Percentiles rank a stretch among this genome's conserved stretches.
Conservation (phyloP, 2,888 invertebrate genomes). For the Callyntrura sp. region DNA sequence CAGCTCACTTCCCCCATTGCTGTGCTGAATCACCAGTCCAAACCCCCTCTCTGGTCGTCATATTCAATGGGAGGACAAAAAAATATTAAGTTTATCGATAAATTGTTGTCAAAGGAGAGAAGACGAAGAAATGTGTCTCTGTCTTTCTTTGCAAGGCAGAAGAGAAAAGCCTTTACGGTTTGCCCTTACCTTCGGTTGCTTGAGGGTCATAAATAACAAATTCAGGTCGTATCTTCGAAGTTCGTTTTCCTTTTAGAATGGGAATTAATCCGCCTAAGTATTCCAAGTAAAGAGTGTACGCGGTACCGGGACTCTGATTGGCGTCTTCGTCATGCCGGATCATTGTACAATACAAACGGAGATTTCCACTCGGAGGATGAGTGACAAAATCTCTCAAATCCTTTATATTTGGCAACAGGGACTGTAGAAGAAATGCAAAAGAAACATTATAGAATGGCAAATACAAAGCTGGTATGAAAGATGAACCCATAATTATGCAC, state of each 20-base stretch:
- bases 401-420: constrained; percentile 96
- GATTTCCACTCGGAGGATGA: constrained; percentile 93
- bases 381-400: constrained; percentile 97
- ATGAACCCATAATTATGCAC: constrained; percentile 26
- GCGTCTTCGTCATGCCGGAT: constrained; percentile 95
- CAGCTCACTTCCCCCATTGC: constrained; percentile 21
- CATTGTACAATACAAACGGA: constrained; percentile 98
- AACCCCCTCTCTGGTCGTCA: constrained; percentile 48
- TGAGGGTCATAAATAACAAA: constrained; percentile 99
- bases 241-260: constrained; percentile 95
- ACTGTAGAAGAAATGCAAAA: constrained; percentile 87
- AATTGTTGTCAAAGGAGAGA: not conserved
- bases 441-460: not conserved
- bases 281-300: constrained; percentile 94
- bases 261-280: constrained; percentile 98
- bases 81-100: constrained; percentile 37
- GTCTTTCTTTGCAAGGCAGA: not conserved
- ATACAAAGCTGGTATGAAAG: no score
- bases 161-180: not conserved
- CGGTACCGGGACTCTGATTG: constrained; percentile 88
- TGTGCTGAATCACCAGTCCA: constrained; percentile 61
- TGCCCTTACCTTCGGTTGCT: constrained; percentile 85
- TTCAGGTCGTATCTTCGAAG: constrained; percentile 98
- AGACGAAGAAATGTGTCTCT: no score
- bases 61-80: not conserved